phyloP scores from a whole-genome alignment of 2,888 invertebrate species.

The Oasisia sp. region DNA sequence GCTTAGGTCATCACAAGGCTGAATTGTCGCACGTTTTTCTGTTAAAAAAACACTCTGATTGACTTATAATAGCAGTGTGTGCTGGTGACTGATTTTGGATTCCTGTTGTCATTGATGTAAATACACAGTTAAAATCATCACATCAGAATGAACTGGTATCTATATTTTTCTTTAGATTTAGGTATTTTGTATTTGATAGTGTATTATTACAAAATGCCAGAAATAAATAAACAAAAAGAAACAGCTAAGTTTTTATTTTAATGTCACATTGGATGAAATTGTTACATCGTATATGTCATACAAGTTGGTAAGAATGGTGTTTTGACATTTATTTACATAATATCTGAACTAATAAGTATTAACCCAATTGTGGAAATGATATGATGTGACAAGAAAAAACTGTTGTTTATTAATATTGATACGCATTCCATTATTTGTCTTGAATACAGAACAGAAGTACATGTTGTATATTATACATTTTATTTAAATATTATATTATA shows the following conservation, averaged over 20 bases:
- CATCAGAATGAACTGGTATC: not conserved
- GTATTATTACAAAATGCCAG: not conserved
- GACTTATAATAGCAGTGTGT: not conserved
- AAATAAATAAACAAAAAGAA: not conserved
- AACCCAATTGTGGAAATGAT: too few relatives aligned
- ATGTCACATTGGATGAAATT: not conserved
- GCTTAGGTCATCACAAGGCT: too few relatives aligned
- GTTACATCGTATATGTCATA: not conserved
- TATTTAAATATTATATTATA: not conserved
- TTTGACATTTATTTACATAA: too few relatives aligned
- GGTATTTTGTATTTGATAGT: not conserved
- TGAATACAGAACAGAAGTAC: not conserved
- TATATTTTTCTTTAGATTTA: not conserved
- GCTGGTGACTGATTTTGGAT: not conserved
- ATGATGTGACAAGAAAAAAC: not conserved
- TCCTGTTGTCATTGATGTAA: not conserved
- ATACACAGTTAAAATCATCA: not conserved
- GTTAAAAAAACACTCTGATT: too few relatives aligned
- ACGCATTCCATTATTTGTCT: not conserved
- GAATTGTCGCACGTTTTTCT: too few relatives aligned
- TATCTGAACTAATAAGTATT: too few relatives aligned
- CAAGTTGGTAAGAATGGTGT: too few relatives aligned
- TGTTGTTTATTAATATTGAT: not conserved
- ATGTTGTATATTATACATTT: not conserved
- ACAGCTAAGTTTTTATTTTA: not conserved